Base-by-base conservation (phyloP, 2,888 invertebrate species). In the Pachydiplax longipennis region DNA sequence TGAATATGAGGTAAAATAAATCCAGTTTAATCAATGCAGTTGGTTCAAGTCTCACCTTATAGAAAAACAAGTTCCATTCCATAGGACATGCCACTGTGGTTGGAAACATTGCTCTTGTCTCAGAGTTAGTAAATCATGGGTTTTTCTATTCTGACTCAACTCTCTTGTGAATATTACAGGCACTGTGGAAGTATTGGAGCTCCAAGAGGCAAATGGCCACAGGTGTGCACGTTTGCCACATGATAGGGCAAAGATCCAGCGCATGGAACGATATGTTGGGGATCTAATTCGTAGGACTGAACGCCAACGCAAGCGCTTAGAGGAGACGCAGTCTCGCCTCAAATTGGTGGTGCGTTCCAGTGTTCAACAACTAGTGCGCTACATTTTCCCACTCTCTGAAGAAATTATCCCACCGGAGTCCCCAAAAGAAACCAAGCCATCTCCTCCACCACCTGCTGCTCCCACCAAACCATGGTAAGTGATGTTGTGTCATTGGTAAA, bases 321-420 rank as follows among this genome's bases (percentile, higher is more conserved):
- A 94, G 80, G 94, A 94, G 44, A 94, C 95, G 91, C 94, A 95
- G 91, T 94, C 95, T 37, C 94, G 95, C 92, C 93, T 96, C 44
- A 96, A 96, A 92, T 94, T 94, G 92, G 93, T 95, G 35, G 95
- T 95, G 10, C 94, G 95, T 91, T 93, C 94, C 83, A 94, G 96
- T 92, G 95, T 96, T 80, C 94, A 95, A 91, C 96, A 97, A 93
- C 94, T 97, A 90, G 95, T 96, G 80, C 94, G 96, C 91, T 96
- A 95, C 92, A 96, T 97, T 92, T 97, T 97, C 94, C 97, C 97
- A 10, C 96, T 97, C 91, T 93, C 94, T 35, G 94, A 94, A 93
- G 94, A 95, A 48, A 65, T 65, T 61, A 81, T 91, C 65, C 90
- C 91, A 81, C 81, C 91, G 87, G 87, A 40, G 12, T 87, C 87